Conservation (phyloP, 2,888 invertebrate species). For the Harpalus rufipes region DNA sequence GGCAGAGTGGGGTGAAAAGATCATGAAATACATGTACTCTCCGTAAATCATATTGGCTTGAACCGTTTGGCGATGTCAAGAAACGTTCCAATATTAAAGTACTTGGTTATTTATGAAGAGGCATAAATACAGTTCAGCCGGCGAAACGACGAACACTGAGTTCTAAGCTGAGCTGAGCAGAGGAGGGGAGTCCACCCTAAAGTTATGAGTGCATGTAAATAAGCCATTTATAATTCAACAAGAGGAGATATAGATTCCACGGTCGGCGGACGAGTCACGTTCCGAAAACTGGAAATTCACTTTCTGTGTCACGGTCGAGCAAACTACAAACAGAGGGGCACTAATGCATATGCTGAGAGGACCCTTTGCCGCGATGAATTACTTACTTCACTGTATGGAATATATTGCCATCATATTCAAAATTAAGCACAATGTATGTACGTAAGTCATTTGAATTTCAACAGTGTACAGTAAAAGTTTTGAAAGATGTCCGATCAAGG, state of each 20-base stretch:
- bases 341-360: constrained; percentile 44
- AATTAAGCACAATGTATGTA: not conserved
- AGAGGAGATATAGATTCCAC: constrained; percentile 65
- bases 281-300: constrained; percentile 56
- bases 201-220: constrained; percentile 67
- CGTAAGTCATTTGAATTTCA: no score
- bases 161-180: not conserved
- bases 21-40: constrained; percentile 50
- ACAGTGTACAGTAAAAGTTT: no score
- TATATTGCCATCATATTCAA: not conserved
- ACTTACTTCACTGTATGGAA: not conserved
- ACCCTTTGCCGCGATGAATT: not conserved
- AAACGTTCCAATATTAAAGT: constrained; percentile 72
- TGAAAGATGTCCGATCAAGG: no score
- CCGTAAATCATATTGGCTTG: constrained; percentile 60
- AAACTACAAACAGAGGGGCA: constrained; percentile 34
- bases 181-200: constrained; percentile 19
- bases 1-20: constrained; percentile 24
- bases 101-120: constrained; percentile 72
- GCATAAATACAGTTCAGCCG: constrained; percentile 72
- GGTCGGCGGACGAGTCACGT: constrained; percentile 47
- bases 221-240: constrained; percentile 66
- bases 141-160: constrained; percentile 69
- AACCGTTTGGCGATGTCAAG: constrained; percentile 61
- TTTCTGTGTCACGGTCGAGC: constrained; percentile 52